phyloP scores from a whole-genome alignment of 1,140 invertebrate genomes.

The Leptinotarsa defecta region DNA sequence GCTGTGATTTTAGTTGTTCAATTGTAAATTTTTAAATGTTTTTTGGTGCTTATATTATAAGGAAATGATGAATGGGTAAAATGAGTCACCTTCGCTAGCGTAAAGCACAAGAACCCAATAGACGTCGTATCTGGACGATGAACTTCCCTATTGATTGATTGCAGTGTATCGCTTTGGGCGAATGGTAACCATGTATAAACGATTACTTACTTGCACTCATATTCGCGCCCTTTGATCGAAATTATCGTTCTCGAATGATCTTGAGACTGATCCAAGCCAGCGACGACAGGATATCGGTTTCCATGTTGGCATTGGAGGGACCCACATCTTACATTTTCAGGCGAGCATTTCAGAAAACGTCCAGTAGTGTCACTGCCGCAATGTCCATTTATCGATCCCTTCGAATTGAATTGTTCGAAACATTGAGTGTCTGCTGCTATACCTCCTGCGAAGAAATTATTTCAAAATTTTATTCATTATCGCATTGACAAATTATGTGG shows the following conservation, averaged over 20 bases:
- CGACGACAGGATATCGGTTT: conserved; percentile 73
- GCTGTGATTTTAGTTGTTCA: no score
- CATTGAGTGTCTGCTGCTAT: conserved; percentile 80
- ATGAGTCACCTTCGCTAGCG: no score
- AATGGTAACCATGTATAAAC: neutral
- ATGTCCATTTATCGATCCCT: conserved; percentile 90
- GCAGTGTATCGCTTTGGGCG: no score
- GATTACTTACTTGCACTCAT: conserved; percentile 86
- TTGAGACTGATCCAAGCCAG: conserved; percentile 78
- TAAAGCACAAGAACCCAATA: no score
- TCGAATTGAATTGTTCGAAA: conserved; percentile 92
- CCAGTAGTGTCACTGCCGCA: conserved; percentile 83
- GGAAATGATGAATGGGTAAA: no score
- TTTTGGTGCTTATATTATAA: no score
- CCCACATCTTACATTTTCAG: conserved; percentile 85
- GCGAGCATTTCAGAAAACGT: conserved; percentile 83
- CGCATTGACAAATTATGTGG: no score
- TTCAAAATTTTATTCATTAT: neutral
- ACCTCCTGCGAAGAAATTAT: conserved; percentile 60
- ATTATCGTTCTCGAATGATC: conserved; percentile 76
- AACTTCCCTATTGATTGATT: no score
- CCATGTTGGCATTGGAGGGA: conserved; percentile 89
- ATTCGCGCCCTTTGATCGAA: conserved; percentile 81
- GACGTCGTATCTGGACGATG: no score
- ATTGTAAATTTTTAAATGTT: no score